phyloP scores from a whole-genome alignment of 2,888 invertebrate species.

The Agriotes lineatus region DNA sequence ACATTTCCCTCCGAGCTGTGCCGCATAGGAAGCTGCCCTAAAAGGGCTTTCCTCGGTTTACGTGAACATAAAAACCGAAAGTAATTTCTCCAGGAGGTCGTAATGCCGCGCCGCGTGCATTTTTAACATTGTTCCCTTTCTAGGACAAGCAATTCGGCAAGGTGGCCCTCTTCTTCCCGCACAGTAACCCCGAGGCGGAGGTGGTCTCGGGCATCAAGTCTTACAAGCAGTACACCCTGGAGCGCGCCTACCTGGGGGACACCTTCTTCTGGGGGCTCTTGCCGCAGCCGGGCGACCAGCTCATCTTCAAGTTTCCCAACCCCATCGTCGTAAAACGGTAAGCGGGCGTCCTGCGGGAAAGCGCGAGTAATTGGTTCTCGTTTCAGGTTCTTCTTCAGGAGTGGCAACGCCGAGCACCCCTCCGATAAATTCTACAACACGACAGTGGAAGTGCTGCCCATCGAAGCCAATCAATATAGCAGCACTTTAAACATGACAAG shows the following conservation, averaged over 20 bases:
- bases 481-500: conserved; percentile 73
- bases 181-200: conserved; percentile 80
- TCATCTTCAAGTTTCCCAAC: conserved; percentile 83
- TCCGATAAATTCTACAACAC: conserved; percentile 91
- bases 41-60: conserved; percentile 1
- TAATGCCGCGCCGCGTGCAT: conserved; percentile 14
- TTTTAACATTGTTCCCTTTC: conserved; percentile 26
- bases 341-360: conserved; percentile 49
- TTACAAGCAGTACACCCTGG: conserved; percentile 83
- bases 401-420: conserved; percentile 91
- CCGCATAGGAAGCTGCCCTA: neutral
- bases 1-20: neutral
- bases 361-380: neutral
- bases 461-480: conserved; percentile 63
- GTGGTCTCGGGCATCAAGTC: conserved; percentile 81
- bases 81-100: conserved; percentile 14
- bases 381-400: conserved; percentile 82
- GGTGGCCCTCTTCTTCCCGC: conserved; percentile 81
- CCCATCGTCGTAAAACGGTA: conserved; percentile 80
- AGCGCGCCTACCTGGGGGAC: conserved; percentile 87
- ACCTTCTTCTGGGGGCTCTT: conserved; percentile 93
- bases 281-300: conserved; percentile 84
- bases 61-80: conserved; percentile 17
- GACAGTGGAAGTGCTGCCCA: conserved; percentile 83
- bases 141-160: conserved; percentile 92